Evolutionary conservation across 2,797 vertebrate species (phyloP), one percentile per base, ranked within the genome.

Genomic region (Clarias pachynema): DNA sequence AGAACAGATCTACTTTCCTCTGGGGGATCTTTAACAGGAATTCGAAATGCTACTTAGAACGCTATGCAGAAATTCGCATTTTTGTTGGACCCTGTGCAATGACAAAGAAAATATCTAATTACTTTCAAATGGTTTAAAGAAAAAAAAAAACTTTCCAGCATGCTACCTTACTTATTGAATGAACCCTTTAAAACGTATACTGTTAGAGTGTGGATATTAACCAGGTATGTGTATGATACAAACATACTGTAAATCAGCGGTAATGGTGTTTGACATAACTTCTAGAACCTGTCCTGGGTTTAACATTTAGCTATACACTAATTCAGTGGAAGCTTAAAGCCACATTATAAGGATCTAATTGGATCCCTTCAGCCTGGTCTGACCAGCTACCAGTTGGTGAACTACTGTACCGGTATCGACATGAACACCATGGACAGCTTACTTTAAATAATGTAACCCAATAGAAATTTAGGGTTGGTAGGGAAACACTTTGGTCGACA

Each of bases 1-100:
- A 69, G 56, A 34, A 34, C 16, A 57, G 37, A 81, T 66, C 44
- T 59, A 37, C 31, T 57, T n/a, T 82, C 65, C 66, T 82, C 29
- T 18, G 3, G 22, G 80, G 65, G 49, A 82, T 44, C 8, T 14
- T n/a, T 40, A 15, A 65, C 9, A 44, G 44, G 44, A 44, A 10
- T 44, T 44, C 44, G 44, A 44, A 44, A 44, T 44, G 44, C 44
- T 44, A 44, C 44, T 44, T 9, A 44, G 44, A 44, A 44, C 44
- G 44, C 44, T 44, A 44, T 44, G 44, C 44, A 8, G 9, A 44
- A 44, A 44, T 44, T 44, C 44, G 0, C 9, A 44, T 10, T 44
- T 44, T 44, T 10, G 1, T 44, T 44, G 44, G 44, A 44, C 9
- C 44, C 44, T 2, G 44, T 44, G 44, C 44, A 44, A 44, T 44